Conservation (phyloP, 2,113 vertebrate species). For the Callospermophilus lateralis region DNA sequence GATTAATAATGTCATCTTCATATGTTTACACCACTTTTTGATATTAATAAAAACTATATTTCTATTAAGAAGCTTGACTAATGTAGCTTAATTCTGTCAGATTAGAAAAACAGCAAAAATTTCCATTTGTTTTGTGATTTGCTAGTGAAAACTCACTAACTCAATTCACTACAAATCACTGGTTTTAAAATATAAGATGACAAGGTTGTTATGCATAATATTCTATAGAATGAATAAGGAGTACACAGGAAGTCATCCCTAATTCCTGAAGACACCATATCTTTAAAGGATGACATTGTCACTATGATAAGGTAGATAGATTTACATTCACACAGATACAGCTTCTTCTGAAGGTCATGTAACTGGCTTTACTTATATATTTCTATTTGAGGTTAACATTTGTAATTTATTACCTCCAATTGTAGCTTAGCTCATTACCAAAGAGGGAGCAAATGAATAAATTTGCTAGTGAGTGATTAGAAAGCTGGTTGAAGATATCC, state of each 20-base stretch:
- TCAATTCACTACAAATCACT: background rate
- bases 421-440: background rate
- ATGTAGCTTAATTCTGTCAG: background rate
- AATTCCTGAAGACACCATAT: background rate
- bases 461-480: background rate
- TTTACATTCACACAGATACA: background rate
- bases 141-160: background rate
- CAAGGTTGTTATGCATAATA: background rate
- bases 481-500: background rate
- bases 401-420: background rate
- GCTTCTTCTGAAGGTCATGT: background rate
- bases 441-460: constrained; percentile 4
- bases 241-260: background rate
- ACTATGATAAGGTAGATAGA: background rate
- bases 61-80: constrained; percentile 16
- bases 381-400: background rate
- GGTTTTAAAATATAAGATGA: background rate
- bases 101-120: constrained; percentile 18
- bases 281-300: background rate
- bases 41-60: background rate
- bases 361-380: background rate
- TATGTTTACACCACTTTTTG: background rate
- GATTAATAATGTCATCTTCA: background rate
- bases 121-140: background rate
- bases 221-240: background rate